Percentiles rank a stretch among this genome's conserved stretches.
Evolutionary conservation across 2,888 invertebrate species (phyloP).

Genomic region (Schrankia costaestrigalis): DNA sequence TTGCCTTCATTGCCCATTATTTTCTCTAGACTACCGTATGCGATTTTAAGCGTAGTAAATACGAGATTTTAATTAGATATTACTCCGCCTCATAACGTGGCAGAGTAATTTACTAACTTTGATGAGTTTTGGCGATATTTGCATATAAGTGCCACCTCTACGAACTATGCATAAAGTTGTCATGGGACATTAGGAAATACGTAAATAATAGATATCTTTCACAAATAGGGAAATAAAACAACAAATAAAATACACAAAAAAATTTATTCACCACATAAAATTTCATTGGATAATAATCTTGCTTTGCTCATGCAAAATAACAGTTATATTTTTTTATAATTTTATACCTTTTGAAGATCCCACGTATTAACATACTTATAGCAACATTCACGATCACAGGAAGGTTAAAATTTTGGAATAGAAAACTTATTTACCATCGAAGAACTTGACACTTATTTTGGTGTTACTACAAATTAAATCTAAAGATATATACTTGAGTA

Average conservation of each 20-base stretch:
- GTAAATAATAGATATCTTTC: not conserved
- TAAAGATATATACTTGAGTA: conserved; percentile 57
- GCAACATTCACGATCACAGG: conserved; percentile 77
- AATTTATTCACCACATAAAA: conserved; percentile 79
- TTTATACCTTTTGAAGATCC: conserved; percentile 65
- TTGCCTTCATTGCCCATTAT: too few species aligned
- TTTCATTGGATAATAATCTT: conserved; percentile 44
- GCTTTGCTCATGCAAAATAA: conserved; percentile 70
- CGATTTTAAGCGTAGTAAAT: too few species aligned
- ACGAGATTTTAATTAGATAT: too few species aligned
- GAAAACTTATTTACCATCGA: conserved; percentile 66
- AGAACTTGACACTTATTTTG: conserved; percentile 60
- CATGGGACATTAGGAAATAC: not conserved
- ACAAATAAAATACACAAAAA: conserved; percentile 70
- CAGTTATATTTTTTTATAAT: conserved; percentile 65
- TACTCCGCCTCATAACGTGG: too few species aligned
- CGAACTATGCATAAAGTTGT: too few species aligned
- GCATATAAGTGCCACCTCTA: too few species aligned
- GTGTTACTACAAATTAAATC: conserved; percentile 68
- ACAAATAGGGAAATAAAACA: conserved; percentile 14
- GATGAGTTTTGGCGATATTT: too few species aligned
- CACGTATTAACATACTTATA: conserved; percentile 67
- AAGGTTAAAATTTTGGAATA: conserved; percentile 76
- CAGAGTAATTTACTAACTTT: too few species aligned
- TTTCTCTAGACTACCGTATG: too few species aligned